A percentile compares a stretch with the other conserved stretches of the same genome.
Conservation (phyloP, 2,113 vertebrate species). For the Myotis yumanensis region DNA sequence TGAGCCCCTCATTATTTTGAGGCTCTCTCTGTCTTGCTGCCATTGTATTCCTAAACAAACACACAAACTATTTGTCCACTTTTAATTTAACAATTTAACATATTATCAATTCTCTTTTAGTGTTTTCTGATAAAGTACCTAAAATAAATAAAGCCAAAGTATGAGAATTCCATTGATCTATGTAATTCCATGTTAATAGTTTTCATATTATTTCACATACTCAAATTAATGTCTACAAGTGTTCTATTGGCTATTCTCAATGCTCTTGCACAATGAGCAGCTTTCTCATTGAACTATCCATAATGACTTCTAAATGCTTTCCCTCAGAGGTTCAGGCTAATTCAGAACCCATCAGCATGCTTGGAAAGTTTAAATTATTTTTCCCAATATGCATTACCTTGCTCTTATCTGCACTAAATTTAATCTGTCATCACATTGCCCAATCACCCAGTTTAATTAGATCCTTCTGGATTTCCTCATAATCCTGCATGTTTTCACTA, state of each 20-base stretch:
- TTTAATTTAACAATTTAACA: slow-evolving; percentile 50
- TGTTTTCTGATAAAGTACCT: slow-evolving; percentile 36
- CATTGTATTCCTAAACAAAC: slow-evolving; percentile 43
- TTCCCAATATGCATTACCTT: slow-evolving; percentile 68
- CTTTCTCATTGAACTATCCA: slow-evolving; percentile 58
- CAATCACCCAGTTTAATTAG: slow-evolving; percentile 74
- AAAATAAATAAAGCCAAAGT: slow-evolving; percentile 35
- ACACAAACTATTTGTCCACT: not conserved
- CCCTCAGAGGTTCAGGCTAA: slow-evolving; percentile 68
- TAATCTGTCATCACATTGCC: slow-evolving; percentile 73
- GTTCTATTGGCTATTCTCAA: slow-evolving; percentile 55
- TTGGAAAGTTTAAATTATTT: slow-evolving; percentile 69
- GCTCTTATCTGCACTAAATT: slow-evolving; percentile 71
- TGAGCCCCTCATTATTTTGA: slow-evolving; percentile 7
- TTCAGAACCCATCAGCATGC: slow-evolving; percentile 66
- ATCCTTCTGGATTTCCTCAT: slow-evolving; percentile 75
- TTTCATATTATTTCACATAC: slow-evolving; percentile 55
- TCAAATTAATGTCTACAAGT: slow-evolving; percentile 50
- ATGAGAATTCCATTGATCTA: slow-evolving; percentile 26
- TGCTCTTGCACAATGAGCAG: slow-evolving; percentile 29
- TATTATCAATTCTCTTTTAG: not conserved
- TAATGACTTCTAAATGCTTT: slow-evolving; percentile 71
- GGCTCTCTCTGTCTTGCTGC: not conserved
- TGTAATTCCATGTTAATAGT: slow-evolving; percentile 51
- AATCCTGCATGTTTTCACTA: slow-evolving; percentile 60